Evolutionary conservation across 1,140 invertebrate genomes (phyloP).

Genomic region (Cydia fagiglandana): DNA sequence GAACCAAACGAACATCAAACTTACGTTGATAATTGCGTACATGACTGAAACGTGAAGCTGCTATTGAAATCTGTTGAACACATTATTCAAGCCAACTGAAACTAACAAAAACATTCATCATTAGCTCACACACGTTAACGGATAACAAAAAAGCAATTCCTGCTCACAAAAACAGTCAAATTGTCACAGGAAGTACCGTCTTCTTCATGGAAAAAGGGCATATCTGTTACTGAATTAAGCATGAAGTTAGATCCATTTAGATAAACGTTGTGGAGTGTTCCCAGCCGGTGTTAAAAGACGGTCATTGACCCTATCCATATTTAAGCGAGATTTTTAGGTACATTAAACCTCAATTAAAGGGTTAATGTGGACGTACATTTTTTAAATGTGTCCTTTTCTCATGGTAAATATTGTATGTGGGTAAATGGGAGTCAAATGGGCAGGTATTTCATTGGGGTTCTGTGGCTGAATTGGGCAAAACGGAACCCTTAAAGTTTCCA

Average conservation of each 20-base stretch:
- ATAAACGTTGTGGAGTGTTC: background rate
- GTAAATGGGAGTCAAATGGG: background rate
- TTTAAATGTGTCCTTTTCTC: constrained; percentile 11
- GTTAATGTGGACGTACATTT: background rate
- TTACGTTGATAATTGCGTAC: background rate
- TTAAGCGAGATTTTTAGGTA: constrained; percentile 23
- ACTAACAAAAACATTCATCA: constrained; percentile 25
- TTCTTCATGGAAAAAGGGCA: background rate
- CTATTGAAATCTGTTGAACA: constrained; percentile 2
- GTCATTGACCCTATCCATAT: constrained; percentile 17
- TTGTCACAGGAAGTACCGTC: constrained; percentile 64
- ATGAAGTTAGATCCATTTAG: background rate
- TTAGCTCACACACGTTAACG: constrained; percentile 33
- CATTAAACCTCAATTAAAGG: constrained; percentile 27
- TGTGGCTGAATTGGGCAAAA: background rate
- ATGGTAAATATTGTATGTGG: background rate
- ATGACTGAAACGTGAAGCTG: background rate
- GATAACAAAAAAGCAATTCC: constrained; percentile 47
- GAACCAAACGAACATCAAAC: background rate
- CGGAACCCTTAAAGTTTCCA: too few species aligned
- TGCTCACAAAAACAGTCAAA: constrained; percentile 65
- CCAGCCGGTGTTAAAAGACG: constrained; percentile 8
- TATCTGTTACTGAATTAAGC: background rate
- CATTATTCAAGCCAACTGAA: constrained; percentile 8
- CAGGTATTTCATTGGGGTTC: background rate